These are phyloP conservation scores for Silurus asotus DNA, from an alignment of 2,113 vertebrate genomes.

Conservation along the genomic window DNA sequence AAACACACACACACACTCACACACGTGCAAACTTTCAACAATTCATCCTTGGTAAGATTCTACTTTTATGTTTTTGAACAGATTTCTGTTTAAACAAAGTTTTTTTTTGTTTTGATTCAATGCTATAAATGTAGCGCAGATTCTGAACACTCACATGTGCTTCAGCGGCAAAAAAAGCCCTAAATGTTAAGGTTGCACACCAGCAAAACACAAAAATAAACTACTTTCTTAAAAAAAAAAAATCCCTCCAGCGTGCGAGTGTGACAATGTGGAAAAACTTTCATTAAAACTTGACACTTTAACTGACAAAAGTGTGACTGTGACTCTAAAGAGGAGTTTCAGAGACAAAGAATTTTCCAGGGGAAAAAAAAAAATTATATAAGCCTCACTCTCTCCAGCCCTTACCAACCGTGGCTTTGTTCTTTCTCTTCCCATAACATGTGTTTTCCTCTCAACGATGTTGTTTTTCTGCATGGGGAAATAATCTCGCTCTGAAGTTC, in stretches of 20 bases:
- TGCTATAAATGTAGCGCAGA: background rate
- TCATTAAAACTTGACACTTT: constrained; percentile 2
- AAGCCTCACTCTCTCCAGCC: constrained; percentile 45
- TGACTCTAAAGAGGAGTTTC: background rate
- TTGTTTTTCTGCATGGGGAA: constrained; percentile 56
- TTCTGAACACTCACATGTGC: background rate
- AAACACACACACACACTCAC: background rate
- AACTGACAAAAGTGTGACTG: constrained; percentile 5
- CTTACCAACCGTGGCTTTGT: constrained; percentile 55
- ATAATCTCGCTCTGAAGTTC: constrained; percentile 65
- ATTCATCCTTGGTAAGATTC: background rate
- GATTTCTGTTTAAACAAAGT: background rate
- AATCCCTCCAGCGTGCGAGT: no score
- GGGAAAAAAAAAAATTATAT: background rate
- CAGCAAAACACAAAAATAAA: constrained; percentile 1
- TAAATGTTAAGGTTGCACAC: background rate
- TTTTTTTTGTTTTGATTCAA: background rate
- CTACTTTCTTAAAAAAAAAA: background rate
- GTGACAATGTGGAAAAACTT: background rate
- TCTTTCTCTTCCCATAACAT: constrained; percentile 49
- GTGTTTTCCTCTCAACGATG: constrained; percentile 59
- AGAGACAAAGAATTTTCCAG: background rate
- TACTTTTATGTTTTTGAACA: background rate
- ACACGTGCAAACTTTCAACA: background rate
- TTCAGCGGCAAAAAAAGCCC: background rate